phyloP scores from a whole-genome alignment of 2,888 invertebrate genomes.

The Drosophila helvetica region DNA sequence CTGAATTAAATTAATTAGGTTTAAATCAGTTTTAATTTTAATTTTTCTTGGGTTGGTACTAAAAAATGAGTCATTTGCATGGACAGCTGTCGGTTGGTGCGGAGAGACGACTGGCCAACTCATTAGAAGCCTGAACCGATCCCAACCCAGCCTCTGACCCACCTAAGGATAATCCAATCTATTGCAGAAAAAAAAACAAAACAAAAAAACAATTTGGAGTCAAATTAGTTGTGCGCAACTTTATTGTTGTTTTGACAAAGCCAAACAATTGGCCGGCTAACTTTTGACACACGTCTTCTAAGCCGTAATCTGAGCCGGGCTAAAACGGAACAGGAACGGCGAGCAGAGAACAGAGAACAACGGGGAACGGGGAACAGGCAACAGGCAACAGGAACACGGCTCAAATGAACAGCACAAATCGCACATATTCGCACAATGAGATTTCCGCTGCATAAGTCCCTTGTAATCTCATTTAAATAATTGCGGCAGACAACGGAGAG shows the following conservation, averaged over 20 bases:
- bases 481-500: constrained; percentile 59
- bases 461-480: constrained; percentile 78
- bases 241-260: constrained; percentile 41
- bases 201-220: constrained; percentile 44
- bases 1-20: too few relatives aligned
- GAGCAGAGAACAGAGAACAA: constrained; percentile 7
- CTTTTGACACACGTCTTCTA: constrained; percentile 49
- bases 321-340: constrained; percentile 19
- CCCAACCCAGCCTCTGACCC: constrained; percentile 12
- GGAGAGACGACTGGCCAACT: constrained; percentile 9
- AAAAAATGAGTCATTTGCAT: neutral
- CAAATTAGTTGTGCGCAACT: constrained; percentile 42
- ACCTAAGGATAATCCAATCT: constrained; percentile 15
- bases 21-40: too few relatives aligned
- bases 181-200: constrained; percentile 11
- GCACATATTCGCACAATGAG: constrained; percentile 35
- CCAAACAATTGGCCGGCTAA: constrained; percentile 44
- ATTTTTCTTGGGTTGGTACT: neutral
- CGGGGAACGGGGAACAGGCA: neutral
- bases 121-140: constrained; percentile 28
- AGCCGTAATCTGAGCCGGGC: constrained; percentile 49
- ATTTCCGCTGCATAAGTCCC: constrained; percentile 72
- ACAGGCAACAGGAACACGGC: constrained; percentile 29
- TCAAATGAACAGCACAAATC: constrained; percentile 54
- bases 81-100: constrained; percentile 19